Evolutionary conservation across 2,113 vertebrate species (phyloP).

Genomic region (Ictidomys tridecemlineatus): DNA sequence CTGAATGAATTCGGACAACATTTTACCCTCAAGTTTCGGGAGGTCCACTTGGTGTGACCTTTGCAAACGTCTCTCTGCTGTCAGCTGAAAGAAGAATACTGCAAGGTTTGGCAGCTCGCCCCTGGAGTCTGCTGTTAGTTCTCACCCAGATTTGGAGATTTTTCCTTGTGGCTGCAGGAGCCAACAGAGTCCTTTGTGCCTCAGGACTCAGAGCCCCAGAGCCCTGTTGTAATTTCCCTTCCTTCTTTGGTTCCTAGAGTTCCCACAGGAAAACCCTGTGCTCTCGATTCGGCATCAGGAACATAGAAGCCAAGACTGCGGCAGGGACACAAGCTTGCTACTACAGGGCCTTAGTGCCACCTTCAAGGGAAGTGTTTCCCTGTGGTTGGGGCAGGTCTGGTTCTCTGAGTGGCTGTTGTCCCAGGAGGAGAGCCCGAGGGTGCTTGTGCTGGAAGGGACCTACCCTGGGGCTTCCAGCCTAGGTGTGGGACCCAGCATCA

Average conservation of each 20-base stretch:
- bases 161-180: background rate
- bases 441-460: background rate
- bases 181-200: background rate
- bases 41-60: background rate
- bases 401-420: too few relatives aligned
- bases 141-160: background rate
- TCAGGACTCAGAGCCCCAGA: background rate
- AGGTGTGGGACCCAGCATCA: too few relatives aligned
- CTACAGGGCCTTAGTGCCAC: background rate
- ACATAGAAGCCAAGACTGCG: rapidly evolving
- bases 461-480: background rate
- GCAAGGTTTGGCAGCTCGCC: background rate
- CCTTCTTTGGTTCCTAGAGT: too few relatives aligned
- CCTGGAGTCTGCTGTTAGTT: background rate
- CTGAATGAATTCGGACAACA: background rate
- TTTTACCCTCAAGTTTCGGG: background rate
- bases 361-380: background rate
- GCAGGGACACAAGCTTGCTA: background rate
- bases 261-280: background rate
- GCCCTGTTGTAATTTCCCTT: rapidly evolving
- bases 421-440: background rate
- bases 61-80: background rate
- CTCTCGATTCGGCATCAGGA: background rate
- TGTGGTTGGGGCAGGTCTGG: too few relatives aligned
- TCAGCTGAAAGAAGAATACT: background rate